phyloP scores from a whole-genome alignment of 1,140 invertebrate genomes.

The Armadillidium nasatum region DNA sequence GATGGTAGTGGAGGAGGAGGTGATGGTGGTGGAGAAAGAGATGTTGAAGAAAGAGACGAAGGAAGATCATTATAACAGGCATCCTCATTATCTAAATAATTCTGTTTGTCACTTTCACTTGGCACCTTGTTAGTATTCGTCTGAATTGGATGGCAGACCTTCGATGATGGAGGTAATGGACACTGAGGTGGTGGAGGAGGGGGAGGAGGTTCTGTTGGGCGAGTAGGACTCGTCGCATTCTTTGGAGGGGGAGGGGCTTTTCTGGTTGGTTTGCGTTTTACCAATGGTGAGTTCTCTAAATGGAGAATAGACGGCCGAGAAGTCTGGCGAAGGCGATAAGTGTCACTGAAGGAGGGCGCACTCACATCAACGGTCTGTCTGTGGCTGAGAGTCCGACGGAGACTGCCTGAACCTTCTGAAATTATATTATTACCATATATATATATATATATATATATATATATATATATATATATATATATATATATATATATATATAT shows the following conservation, averaged over 20 bases:
- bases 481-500: no score
- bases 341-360: not conserved
- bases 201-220: constrained; percentile 40
- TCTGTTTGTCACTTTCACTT: constrained; percentile 19
- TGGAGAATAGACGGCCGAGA: not conserved
- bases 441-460: no score
- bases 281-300: not conserved
- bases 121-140: constrained; percentile 19
- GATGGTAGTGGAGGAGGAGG: constrained; percentile 23
- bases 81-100: constrained; percentile 2
- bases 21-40: constrained; percentile 14
- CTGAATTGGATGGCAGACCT: not conserved
- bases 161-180: constrained; percentile 30
- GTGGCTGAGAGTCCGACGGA: constrained; percentile 7
- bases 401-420: not conserved
- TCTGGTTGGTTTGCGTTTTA: constrained; percentile 27
- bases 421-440: no score
- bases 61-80: not conserved
- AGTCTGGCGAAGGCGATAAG: not conserved
- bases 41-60: constrained; percentile 18
- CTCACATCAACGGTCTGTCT: constrained; percentile 5
- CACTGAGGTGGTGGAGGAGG: constrained; percentile 35
- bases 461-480: no score
- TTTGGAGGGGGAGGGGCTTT: constrained; percentile 39
- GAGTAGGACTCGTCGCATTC: constrained; percentile 34